Conservation (phyloP, 2,113 vertebrate species). For the Pomatostomus ruficeps region DNA sequence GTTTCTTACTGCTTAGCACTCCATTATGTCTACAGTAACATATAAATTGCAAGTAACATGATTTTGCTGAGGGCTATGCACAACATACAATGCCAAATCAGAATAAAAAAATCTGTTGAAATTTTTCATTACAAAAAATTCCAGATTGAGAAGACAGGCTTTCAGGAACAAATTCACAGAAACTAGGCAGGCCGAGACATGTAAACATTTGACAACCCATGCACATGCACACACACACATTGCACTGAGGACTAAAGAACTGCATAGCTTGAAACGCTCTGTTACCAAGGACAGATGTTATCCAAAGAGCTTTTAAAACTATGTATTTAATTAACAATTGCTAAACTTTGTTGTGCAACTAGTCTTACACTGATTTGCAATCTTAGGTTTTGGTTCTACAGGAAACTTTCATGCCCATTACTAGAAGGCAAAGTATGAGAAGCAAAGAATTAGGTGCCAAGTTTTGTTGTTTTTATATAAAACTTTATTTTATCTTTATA, state of each 20-base stretch:
- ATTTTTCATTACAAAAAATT: not conserved
- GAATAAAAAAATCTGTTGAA: not conserved
- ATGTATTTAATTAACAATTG: not conserved
- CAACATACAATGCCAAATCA: not conserved
- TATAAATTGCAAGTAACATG: not conserved
- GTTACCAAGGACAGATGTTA: not conserved
- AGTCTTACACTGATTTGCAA: not conserved
- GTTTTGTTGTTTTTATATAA: not conserved
- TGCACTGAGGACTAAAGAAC: not conserved
- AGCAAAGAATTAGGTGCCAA: not conserved
- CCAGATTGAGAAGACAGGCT: not conserved
- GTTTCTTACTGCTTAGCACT: not conserved
- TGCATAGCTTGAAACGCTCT: not conserved
- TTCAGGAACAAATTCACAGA: not conserved
- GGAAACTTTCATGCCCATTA: not conserved
- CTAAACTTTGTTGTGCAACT: not conserved
- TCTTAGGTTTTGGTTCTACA: not conserved
- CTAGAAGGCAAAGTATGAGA: not conserved
- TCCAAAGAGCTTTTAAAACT: not conserved
- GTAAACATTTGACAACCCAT: not conserved
- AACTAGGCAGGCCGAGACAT: not conserved
- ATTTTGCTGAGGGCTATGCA: not conserved
- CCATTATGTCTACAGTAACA: not conserved
- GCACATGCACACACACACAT: not conserved
- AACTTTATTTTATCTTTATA: not conserved